Evolutionary conservation across 2,888 invertebrate species (phyloP), one percentile per base, ranked within the genome.

Genomic region (Chelonus formosanus): DNA sequence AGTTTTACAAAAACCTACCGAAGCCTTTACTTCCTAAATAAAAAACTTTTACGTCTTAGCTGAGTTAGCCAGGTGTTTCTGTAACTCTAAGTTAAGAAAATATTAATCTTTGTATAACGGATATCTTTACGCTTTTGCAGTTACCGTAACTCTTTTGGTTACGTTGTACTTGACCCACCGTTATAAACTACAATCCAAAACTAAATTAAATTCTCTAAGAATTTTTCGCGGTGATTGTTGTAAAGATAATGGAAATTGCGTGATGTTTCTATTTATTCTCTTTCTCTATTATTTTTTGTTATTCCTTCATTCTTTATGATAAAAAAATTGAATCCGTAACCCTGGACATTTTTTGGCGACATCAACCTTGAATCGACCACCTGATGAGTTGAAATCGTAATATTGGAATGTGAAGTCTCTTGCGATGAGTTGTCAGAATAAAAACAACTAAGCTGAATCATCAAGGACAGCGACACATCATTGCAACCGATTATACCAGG

Each of bases 111-210:
- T 20, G 50, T 52, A 52, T 50, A 50, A 52, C 50, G 52, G 40
- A 31, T 32, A 4, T 57, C 50, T 60, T 60, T 50, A 60, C 52
- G 50, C 52, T 60, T 52, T 52, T 40, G 34, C 35, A 36, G 5
- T 31, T 40, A 4, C 31, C 40, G 40, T 44, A 61, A 44, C 47
- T 52, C 52, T 43, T 59, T 31, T 34, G 56, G 56, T 57, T 32
- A 40, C 40, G 54, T 58, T 54, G 56, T 61, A 60, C 57, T 55
- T 43, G 58, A 67, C 45, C 52, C 53, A 65, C 67, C 63, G 67
- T 64, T 69, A 63, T 52, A 63, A 48, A 48, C 31, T 10, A 31
- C 48, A 20, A 20, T 20, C 20, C 20, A 20, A 20, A 20, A 20
- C 20, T 20, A 20, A 20, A 20, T 20, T 20, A 20, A 20, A 20